Evolutionary conservation across 2,888 invertebrate genomes (phyloP).

Genomic region (Zygaena filipendulae): DNA sequence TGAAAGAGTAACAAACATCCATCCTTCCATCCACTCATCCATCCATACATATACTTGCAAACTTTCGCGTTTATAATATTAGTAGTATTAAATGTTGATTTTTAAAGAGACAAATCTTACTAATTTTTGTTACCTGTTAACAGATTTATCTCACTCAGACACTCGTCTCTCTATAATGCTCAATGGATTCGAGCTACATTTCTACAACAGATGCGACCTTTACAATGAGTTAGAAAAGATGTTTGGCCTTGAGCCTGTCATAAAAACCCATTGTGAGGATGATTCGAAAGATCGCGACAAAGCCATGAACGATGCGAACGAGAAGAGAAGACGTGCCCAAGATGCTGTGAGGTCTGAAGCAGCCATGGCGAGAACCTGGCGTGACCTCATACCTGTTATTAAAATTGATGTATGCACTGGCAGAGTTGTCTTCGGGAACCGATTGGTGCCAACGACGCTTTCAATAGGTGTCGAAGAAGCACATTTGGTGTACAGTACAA

Average conservation of each 20-base stretch:
- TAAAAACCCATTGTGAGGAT: constrained; percentile 74
- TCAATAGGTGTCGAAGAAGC: constrained; percentile 94
- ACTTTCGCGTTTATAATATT: no score
- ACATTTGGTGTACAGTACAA: constrained; percentile 94
- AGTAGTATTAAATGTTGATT: constrained; percentile 14
- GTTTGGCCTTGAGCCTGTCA: constrained; percentile 85
- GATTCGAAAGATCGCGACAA: constrained; percentile 66
- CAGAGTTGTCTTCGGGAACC: constrained; percentile 94
- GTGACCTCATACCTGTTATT: constrained; percentile 95
- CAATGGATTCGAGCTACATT: constrained; percentile 94
- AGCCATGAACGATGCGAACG: constrained; percentile 73
- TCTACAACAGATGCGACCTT: constrained; percentile 91
- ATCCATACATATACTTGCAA: no score
- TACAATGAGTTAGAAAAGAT: constrained; percentile 89
- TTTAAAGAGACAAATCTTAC: constrained; percentile 4
- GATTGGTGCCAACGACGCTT: constrained; percentile 91
- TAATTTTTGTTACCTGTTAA: constrained; percentile 25
- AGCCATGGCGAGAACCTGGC: constrained; percentile 90
- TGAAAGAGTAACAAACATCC: no score
- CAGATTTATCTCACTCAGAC: constrained; percentile 95
- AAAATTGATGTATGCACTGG: constrained; percentile 94
- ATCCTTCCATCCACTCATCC: no score
- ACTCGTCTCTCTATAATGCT: constrained; percentile 90
- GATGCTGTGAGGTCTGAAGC: constrained; percentile 77
- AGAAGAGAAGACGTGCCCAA: constrained; percentile 60